Conservation (phyloP, 1,140 invertebrate genomes). For the Steinernema feltiae region DNA sequence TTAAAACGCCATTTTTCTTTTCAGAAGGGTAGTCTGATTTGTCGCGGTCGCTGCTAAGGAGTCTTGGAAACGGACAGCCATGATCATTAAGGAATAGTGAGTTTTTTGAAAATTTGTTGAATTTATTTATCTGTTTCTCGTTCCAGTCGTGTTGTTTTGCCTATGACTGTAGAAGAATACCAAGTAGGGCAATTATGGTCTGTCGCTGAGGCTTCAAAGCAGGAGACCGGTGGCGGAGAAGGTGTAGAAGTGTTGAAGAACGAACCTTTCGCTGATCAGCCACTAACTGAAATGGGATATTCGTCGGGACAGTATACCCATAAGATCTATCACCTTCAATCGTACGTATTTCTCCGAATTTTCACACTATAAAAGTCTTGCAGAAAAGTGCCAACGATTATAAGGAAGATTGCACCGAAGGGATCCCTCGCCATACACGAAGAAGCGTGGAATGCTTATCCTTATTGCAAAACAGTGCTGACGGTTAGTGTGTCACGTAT, state of each 20-base stretch:
- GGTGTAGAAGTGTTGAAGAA: constrained; percentile 95
- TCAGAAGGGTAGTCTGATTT: background rate
- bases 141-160: constrained; percentile 56
- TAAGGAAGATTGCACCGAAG: constrained; percentile 86
- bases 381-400: constrained; percentile 63
- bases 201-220: constrained; percentile 96
- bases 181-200: constrained; percentile 81
- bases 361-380: constrained; percentile 2
- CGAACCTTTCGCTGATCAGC: constrained; percentile 82
- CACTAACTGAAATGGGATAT: constrained; percentile 80
- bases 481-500: constrained; percentile 18
- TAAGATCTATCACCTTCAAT: constrained; percentile 98
- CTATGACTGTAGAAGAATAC: constrained; percentile 55
- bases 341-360: constrained; percentile 58
- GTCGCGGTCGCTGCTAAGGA: background rate
- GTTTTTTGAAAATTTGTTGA: constrained; percentile 28
- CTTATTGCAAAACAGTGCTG: constrained; percentile 82
- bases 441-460: constrained; percentile 99
- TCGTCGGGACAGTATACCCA: constrained; percentile 96
- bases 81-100: constrained; percentile 57
- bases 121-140: background rate
- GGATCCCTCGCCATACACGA: constrained; percentile 94
- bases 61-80: background rate
- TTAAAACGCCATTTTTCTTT: background rate
- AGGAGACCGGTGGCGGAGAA: constrained; percentile 98